Base-by-base conservation (phyloP, 2,113 vertebrate genomes). In the Salvator merianae region DNA sequence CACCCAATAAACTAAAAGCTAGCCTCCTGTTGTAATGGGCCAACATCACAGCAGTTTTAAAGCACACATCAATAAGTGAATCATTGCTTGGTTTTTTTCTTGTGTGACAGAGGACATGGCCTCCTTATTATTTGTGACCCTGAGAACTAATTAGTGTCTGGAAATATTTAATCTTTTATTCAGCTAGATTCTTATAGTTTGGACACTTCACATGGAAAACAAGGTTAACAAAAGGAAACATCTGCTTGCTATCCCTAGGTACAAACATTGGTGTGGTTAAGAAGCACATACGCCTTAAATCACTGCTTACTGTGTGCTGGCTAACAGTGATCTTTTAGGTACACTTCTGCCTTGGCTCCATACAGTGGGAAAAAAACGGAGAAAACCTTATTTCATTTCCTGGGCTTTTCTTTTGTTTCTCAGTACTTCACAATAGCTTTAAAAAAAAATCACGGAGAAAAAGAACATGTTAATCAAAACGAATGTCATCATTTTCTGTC, bases 151-250 rank as follows among this genome's bases (percentile, higher is more conserved):
- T 91, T 88, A 84, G 88, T 88, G 87, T 88, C 76, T 32, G 20
- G 86, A 91, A 90, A 88, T 79, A 43, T 22, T 72, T 88, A 0
- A 53, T 93, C 77, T 87, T 68, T 88, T 84, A 87, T 88, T 90
- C 14, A 13, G 68, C 53, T 85, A 79, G 16, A 0, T 71, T 40
- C 0, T 88, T 0, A 2, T 75, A 88, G 81, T 84, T 93, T 90
- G 91, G 91, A 91, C 76, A 22, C 88, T 87, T 79, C 70, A 90
- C 74, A 53, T 0, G 47, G 90, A 92, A 94, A 95, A 90, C 83
- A 75, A 92, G 87, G 85, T 92, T 89, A 92, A 92, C 89, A 91
- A 91, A 93, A 93, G 92, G 94, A 94, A 94, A 94, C 92, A 94
- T 93, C 92, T 94, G 93, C 86, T 93, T 38, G 92, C 88, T 81